Conservation (phyloP, 2,113 vertebrate species). For the Todiramphus saurophagus region DNA sequence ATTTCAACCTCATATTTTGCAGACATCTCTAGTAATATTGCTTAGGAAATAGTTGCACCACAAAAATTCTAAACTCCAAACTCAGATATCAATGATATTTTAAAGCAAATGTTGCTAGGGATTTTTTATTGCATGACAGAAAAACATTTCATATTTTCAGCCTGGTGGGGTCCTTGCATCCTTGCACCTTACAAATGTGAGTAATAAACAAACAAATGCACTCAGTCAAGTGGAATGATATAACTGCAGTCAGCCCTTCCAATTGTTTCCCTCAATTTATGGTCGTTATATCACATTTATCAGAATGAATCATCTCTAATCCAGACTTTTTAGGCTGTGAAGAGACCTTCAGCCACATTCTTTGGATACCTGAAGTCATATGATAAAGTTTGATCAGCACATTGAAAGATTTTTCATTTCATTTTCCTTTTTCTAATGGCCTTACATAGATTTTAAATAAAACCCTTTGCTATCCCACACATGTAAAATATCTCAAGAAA, state of each 20-base stretch:
- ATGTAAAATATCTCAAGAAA: background rate
- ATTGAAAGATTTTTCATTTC: background rate
- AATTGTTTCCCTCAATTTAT: background rate
- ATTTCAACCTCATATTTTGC: background rate
- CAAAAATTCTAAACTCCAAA: background rate
- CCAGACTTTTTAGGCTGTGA: background rate
- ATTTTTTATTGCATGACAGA: background rate
- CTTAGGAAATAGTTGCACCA: background rate
- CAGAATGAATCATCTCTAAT: background rate
- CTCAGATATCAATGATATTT: background rate
- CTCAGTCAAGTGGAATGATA: background rate
- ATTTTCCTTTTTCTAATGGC: background rate
- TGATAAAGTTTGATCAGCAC: background rate
- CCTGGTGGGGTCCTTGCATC: background rate
- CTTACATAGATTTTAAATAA: background rate
- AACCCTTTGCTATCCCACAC: background rate
- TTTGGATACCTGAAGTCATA: background rate
- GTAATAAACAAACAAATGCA: slow-evolving; percentile 2
- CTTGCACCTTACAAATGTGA: background rate
- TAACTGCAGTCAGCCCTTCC: background rate
- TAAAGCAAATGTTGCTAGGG: background rate
- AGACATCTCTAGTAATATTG: background rate
- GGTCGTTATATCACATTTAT: background rate
- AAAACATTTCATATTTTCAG: background rate
- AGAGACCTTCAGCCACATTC: background rate